Evolutionary conservation across 2,888 invertebrate species (phyloP), one percentile per base, ranked within the genome.

Genomic region (Pyralis farinalis): DNA sequence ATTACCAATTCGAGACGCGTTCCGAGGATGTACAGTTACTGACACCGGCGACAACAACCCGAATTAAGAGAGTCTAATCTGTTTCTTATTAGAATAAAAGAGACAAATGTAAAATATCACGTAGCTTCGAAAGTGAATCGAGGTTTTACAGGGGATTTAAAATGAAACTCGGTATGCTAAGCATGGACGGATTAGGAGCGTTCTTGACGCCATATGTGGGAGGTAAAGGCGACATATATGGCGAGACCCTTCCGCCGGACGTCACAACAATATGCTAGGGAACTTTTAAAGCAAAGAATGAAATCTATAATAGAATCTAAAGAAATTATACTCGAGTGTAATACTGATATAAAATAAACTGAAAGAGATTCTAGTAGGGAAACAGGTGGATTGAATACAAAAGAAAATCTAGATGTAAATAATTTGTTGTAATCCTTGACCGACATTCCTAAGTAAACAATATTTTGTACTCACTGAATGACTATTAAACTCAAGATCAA

Each of bases 1-100:
- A 80, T 83, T 80, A 80, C 55, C 53, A 64, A 86, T 87, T 87
- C 85, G 84, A 77, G 67, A 63, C 79, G 69, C 79, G 69, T 68
- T 52, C 49, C 48, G 42, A 47, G 34, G 51, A 48, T 22, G 12
- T 33, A 40, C 41, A 40, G 42, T 43, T 54, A 55, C 49, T 49
- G 50, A 47, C 55, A 55, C 62, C 64, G 56, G 60, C 56, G 70
- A 69, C 60, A 62, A 58, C 49, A 49, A 43, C 53, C 53, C 47
- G 34, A 48, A 40, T 34, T 40, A 36, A 43, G 47, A 50, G 46
- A 44, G 42, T 42, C 39, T 42, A 28, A 42, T n/a, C n/a, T n/a
- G n/a, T n/a, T n/a, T n/a, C n/a, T n/a, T n/a, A n/a, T n/a, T n/a
- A n/a, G n/a, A n/a, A 44, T 33, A 44, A 43, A 43, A 38, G 42